A percentile compares a stretch with the other conserved stretches of the same genome.
Evolutionary conservation across 64 coral and sea anemone species (phyloP).

Genomic region (Porites lutea): DNA sequence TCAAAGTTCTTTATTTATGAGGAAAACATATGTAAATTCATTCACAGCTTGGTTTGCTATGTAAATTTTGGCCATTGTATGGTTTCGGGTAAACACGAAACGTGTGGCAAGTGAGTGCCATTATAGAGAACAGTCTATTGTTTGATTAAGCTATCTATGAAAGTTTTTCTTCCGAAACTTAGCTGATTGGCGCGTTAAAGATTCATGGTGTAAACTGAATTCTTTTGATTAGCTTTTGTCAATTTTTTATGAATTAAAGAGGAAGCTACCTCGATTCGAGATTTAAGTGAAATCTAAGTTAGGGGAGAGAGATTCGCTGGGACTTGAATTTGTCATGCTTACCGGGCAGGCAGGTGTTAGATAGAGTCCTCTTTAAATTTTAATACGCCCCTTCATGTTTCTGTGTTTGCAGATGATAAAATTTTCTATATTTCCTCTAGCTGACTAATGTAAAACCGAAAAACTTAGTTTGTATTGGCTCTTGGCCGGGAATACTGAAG

Average conservation of each 20-base stretch:
- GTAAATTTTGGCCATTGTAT: constrained; percentile 1
- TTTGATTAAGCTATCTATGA: constrained; percentile 8
- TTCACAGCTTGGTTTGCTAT: background rate
- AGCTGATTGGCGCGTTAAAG: background rate
- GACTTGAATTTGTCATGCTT: background rate
- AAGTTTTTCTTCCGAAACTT: background rate
- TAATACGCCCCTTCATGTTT: constrained; percentile 17
- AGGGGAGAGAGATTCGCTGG: background rate
- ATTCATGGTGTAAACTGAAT: constrained; percentile 4
- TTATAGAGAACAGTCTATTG: background rate
- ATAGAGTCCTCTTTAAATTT: constrained; percentile 22
- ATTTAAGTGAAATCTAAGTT: background rate
- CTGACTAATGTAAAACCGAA: background rate
- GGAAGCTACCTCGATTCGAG: background rate
- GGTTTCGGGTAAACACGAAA: background rate
- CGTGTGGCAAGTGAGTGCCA: background rate
- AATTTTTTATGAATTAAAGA: background rate
- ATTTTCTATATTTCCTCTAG: too few species aligned
- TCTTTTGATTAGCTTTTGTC: background rate
- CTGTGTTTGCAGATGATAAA: constrained; percentile 2
- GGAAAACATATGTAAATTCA: constrained; percentile 15
- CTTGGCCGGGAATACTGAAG: background rate
- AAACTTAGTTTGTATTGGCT: background rate
- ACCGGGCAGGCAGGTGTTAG: background rate
- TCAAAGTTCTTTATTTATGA: background rate